Conservation (phyloP, 2,797 vertebrate species). For the Eidolon dupreanum region DNA sequence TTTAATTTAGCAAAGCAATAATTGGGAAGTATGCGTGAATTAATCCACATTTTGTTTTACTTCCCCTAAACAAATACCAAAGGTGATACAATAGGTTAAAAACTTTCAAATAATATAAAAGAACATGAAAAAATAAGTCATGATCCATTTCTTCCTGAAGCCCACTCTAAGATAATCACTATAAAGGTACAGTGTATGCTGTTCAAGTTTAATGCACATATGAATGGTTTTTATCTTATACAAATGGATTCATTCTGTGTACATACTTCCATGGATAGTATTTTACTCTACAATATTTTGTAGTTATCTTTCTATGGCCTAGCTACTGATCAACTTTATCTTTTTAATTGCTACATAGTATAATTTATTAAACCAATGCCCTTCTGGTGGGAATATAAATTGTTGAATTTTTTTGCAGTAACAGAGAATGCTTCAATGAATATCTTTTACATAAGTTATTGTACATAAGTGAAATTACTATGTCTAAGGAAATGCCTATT, state of each 20-base stretch:
- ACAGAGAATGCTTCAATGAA: neutral
- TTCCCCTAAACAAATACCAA: neutral
- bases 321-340: neutral
- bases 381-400: neutral
- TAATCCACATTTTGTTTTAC: conserved; percentile 5
- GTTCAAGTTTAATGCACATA: neutral
- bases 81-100: neutral
- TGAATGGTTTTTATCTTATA: neutral
- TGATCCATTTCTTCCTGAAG: neutral
- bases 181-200: neutral
- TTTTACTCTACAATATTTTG: neutral
- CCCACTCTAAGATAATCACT: neutral
- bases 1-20: conserved; percentile 3
- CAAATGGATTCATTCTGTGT: neutral
- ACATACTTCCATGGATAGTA: neutral
- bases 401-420: neutral
- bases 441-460: neutral
- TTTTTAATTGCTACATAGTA: neutral
- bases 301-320: neutral
- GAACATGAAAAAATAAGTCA: neutral
- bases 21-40: neutral
- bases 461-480: neutral
- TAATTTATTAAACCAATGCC: neutral
- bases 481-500: neutral
- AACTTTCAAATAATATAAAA: neutral